Conservation (phyloP, 1,140 invertebrate species). For the Agrypnia vestita region DNA sequence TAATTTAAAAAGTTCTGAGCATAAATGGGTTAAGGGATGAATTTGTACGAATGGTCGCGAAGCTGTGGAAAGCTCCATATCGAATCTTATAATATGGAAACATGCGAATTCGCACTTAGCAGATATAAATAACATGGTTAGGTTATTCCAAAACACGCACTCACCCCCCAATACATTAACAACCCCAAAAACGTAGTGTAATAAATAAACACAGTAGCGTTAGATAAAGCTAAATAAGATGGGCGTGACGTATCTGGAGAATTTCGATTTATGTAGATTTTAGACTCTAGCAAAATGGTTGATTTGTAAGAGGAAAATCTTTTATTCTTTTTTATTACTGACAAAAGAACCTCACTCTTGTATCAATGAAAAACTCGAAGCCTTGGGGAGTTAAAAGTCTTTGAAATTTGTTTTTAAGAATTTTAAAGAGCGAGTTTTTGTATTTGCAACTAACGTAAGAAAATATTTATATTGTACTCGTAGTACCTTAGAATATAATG, state of each 20-base stretch:
- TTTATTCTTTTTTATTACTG: too few species aligned
- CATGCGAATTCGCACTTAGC: slow-evolving; percentile 44
- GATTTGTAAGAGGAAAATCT: too few species aligned
- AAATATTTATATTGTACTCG: too few species aligned
- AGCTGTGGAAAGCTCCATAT: neutral
- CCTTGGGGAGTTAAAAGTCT: too few species aligned
- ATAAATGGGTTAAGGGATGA: neutral
- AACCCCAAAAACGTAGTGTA: neutral
- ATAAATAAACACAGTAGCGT: slow-evolving; percentile 4
- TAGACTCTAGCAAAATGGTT: too few species aligned
- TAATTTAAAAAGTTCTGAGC: neutral
- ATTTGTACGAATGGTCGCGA: neutral
- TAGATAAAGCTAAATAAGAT: slow-evolving; percentile 2
- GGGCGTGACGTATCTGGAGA: neutral
- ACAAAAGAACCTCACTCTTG: too few species aligned
- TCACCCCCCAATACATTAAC: slow-evolving; percentile 10
- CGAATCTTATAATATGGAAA: slow-evolving; percentile 14
- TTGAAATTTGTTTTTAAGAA: too few species aligned
- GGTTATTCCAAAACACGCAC: slow-evolving; percentile 20
- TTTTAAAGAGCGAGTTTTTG: too few species aligned
- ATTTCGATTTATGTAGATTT: neutral
- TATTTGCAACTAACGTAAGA: too few species aligned
- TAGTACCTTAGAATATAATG: too few species aligned
- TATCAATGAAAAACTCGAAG: too few species aligned
- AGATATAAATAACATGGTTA: slow-evolving; percentile 19